A percentile compares a stretch with the other conserved stretches of the same genome.
phyloP scores from a whole-genome alignment of 2,888 invertebrate species.

The Tenthredo livida region DNA sequence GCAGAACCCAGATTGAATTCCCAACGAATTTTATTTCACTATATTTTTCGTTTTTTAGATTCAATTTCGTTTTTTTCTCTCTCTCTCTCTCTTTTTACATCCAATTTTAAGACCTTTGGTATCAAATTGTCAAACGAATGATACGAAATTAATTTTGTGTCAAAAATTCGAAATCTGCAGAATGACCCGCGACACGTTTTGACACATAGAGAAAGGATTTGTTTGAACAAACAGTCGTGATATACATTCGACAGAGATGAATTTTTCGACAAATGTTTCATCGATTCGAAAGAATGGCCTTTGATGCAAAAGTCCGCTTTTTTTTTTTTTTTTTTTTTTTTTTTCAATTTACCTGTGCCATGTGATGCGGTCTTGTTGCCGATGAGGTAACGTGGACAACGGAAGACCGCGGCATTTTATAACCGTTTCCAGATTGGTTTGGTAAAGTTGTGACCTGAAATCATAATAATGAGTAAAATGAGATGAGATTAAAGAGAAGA shows the following conservation, averaged over 20 bases:
- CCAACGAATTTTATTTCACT: background rate
- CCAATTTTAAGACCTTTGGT: background rate
- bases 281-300: background rate
- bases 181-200: background rate
- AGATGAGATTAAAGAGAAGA: background rate
- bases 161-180: background rate
- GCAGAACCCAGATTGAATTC: background rate
- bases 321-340: background rate
- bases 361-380: constrained; percentile 75
- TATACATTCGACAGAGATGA: too few relatives aligned
- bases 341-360: constrained; percentile 72
- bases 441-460: constrained; percentile 76
- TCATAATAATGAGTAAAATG: constrained; percentile 51
- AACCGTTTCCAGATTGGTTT: constrained; percentile 74
- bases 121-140: background rate
- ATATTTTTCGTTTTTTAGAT: background rate
- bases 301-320: background rate
- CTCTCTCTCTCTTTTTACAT: background rate
- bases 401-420: constrained; percentile 75
- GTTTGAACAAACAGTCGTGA: too few relatives aligned
- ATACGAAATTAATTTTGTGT: background rate
- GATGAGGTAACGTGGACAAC: constrained; percentile 77
- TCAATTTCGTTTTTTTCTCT: background rate
- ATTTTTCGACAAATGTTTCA: background rate
- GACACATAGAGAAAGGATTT: too few relatives aligned